Evolutionary conservation across 1,140 invertebrate species (phyloP), one percentile per base, ranked within the genome.

Genomic region (Hirudo medicinalis): DNA sequence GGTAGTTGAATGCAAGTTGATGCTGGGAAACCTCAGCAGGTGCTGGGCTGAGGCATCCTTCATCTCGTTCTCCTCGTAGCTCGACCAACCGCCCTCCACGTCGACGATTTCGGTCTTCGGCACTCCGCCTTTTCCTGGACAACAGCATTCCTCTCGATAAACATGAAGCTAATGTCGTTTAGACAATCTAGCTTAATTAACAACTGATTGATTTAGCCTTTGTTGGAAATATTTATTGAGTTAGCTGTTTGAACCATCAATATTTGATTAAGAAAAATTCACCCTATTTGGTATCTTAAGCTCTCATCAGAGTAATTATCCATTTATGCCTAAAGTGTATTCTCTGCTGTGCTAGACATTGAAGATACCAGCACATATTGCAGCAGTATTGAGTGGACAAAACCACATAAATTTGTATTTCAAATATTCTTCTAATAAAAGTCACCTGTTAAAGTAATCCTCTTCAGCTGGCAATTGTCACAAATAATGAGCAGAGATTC

Each of bases 391-490:
- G 25, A 25, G 25, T 25, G 25, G 9, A 57, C 54, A 57, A n/a
- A 66, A 72, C 32, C 8, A 69, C 4, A 71, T 22, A 55, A 60
- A 25, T 19, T 66, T 67, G 5, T 43, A 66, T 60, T 25, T 11
- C 54, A 32, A 54, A 27, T 25, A 71, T 72, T 67, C 75, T 49
- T n/a, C n/a, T 49, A 49, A 49, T 17, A 15, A 11, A 49, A 49
- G 43, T 49, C 43, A 80, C 81, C 81, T 77, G 76, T 78, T 0
- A 83, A 20, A 19, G 72, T 78, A 70, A 80, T 81, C 69, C 81
- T 76, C 74, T 77, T 76, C 0, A 80, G 76, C 32, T 82, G 78
- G 72, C 82, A 82, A 74, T 83, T 83, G 72, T 83, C 81, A 78
- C 81, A 82, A 55, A 80, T 72, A 40, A 82, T 77, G 11, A 76